Evolutionary conservation across 2,888 invertebrate genomes (phyloP).

Genomic region (Synanthedon andrenaeformis): DNA sequence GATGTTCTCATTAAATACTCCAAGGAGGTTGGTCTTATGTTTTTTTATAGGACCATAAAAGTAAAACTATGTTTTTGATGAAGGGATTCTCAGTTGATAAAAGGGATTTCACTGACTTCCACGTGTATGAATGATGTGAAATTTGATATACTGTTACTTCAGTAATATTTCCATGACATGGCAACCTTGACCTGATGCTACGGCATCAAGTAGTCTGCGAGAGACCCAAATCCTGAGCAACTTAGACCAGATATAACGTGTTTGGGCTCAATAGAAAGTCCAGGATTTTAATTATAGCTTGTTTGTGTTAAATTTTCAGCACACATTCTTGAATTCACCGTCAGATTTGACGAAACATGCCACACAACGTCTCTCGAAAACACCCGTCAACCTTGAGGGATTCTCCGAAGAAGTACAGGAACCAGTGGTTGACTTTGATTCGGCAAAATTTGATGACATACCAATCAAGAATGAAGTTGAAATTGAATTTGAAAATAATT

Average conservation of each 20-base stretch:
- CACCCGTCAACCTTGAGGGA: neutral
- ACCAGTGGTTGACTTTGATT: neutral
- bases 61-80: neutral
- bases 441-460: neutral
- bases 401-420: neutral
- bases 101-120: too few species aligned
- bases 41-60: neutral
- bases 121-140: too few species aligned
- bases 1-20: constrained; percentile 45
- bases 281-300: too few species aligned
- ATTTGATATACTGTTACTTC: too few species aligned
- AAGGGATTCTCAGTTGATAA: neutral
- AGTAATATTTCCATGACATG: too few species aligned
- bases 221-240: too few species aligned
- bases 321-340: constrained; percentile 44
- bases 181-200: too few species aligned
- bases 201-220: too few species aligned
- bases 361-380: constrained; percentile 8
- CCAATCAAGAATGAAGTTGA: neutral
- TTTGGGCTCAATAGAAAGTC: too few species aligned
- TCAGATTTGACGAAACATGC: constrained; percentile 30
- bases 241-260: too few species aligned
- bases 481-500: neutral
- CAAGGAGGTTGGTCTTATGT: constrained; percentile 23
- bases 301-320: constrained; percentile 18